Evolutionary conservation across 1,140 invertebrate species (phyloP).

Genomic region (Lordiphosa mommai): DNA sequence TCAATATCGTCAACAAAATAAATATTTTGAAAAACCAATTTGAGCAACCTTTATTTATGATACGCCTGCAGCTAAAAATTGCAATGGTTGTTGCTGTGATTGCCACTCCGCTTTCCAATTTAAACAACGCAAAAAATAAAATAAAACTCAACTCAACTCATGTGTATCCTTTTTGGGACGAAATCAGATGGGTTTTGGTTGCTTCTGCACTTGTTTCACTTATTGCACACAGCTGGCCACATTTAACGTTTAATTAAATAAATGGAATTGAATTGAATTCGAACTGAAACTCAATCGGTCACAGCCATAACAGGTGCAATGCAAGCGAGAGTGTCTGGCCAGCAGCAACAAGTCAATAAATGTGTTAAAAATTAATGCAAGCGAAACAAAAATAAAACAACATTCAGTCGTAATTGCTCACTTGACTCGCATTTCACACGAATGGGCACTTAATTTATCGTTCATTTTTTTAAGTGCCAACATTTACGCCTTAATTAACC

Average conservation of each 20-base stretch:
- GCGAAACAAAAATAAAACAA: constrained; percentile 1
- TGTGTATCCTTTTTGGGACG: too few species aligned
- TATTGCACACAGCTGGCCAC: not conserved
- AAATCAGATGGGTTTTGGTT: too few species aligned
- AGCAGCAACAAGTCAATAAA: constrained; percentile 24
- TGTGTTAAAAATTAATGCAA: constrained; percentile 25
- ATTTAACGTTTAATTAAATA: constrained; percentile 59
- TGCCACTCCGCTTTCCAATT: too few species aligned
- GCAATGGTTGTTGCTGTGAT: too few species aligned
- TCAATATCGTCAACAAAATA: too few species aligned
- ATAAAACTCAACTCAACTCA: too few species aligned
- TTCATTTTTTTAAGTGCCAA: constrained; percentile 33
- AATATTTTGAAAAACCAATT: too few species aligned
- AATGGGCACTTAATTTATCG: constrained; percentile 59
- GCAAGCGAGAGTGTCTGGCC: not conserved
- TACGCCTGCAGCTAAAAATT: too few species aligned
- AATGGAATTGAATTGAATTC: constrained; percentile 31
- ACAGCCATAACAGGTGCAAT: constrained; percentile 1
- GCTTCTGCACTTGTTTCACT: too few species aligned
- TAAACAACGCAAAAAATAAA: too few species aligned
- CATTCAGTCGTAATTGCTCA: constrained; percentile 3
- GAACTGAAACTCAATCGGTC: constrained; percentile 8
- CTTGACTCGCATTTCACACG: constrained; percentile 19
- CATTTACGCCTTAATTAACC: constrained; percentile 1
- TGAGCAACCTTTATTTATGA: too few species aligned